These are phyloP conservation scores for Cephus rjabovi DNA, from an alignment of 2,888 invertebrate genomes.

Conservation along the genomic window DNA sequence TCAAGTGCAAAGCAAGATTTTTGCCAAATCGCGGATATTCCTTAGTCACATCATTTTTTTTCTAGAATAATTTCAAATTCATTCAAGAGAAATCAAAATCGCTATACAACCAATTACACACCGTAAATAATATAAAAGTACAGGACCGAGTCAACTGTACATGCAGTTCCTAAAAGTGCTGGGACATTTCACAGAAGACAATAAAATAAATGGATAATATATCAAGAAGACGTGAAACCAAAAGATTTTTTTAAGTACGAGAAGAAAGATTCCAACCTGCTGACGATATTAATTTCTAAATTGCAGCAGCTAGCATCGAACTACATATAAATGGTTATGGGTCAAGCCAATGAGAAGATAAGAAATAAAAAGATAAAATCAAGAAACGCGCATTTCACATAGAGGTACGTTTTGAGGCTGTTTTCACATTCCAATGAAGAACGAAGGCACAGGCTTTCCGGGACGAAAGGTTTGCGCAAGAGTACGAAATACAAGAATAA, in stretches of 20 bases:
- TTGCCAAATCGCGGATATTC: neutral
- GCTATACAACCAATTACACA: neutral
- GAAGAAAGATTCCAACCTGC: neutral
- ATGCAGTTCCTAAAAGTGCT: neutral
- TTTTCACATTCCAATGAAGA: neutral
- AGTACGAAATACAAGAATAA: neutral
- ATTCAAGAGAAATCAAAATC: neutral
- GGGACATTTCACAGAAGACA: neutral
- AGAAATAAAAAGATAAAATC: neutral
- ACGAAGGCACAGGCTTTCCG: neutral
- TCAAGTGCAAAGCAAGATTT: neutral
- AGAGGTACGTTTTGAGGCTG: conserved; percentile 16
- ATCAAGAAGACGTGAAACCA: neutral
- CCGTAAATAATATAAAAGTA: neutral
- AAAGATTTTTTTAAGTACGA: too few relatives aligned
- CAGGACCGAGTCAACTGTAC: neutral
- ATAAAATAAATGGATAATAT: neutral
- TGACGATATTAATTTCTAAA: neutral
- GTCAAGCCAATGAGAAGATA: neutral
- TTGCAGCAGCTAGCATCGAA: neutral
- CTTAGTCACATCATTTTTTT: neutral
- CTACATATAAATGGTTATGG: neutral
- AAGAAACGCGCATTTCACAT: neutral
- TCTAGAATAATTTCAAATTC: neutral
- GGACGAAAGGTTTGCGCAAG: neutral